Base-by-base conservation (phyloP, 2,797 vertebrate species). In the Lepilemur ruficaudatus region DNA sequence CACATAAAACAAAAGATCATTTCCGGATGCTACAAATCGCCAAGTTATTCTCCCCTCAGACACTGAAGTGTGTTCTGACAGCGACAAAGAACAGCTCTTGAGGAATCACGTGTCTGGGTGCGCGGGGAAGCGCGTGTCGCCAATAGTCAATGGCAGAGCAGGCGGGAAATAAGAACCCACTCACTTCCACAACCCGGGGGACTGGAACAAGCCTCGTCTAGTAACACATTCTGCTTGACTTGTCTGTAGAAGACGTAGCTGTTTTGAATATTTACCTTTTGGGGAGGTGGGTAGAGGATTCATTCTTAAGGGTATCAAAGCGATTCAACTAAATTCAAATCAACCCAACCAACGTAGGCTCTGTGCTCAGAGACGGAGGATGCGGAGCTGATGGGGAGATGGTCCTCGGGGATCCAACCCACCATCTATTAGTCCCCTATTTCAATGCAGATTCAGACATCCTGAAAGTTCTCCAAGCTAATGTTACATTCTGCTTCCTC, bases 61-160 rank as follows among this genome's bases (percentile, higher is more conserved):
- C 61, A 76, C 13, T 25, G 15, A 50, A 50, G 80, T 61, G 72
- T 72, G 35, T 41, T 59, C 65, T 35, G 20, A 81, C 4, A 2
- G 41, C 0, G 4, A 65, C 30, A 18, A 43, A 72, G 81, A 57
- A 78, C 0, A 35, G 85, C 65, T 73, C 79, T 78, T 76, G 2
- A 70, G 69, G 89, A 67, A 46, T 22, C 32, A 50, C 1, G 48
- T 23, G n/a, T 22, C 69, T 70, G 25, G 63, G 52, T 15, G 75
- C 72, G 0, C 0, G 11, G 20, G n/a, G 30, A 6, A 23, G 30
- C 0, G 11, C 5, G 0, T n/a, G 7, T 41, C 2, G 0, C 2
- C 11, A 43, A 59, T 9, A 7, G 14, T 52, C 25, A 4, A 50
- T 0, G 48, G 76, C 7, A 84, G 73, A 78, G 73, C 11, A 17